phyloP scores from a whole-genome alignment of 2,797 vertebrate genomes.

The Toxotes lorentzi region DNA sequence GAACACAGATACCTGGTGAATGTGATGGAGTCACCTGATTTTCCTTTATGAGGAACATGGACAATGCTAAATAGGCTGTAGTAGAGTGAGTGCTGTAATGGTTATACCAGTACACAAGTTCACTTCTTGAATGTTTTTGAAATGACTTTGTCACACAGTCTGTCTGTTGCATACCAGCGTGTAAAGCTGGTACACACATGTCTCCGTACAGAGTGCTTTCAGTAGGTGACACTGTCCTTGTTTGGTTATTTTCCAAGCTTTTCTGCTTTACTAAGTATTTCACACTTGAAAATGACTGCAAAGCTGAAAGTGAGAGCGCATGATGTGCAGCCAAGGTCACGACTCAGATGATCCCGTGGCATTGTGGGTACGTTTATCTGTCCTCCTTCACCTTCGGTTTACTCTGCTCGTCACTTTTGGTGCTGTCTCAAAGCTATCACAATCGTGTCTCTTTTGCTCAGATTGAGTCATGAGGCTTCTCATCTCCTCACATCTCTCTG shows the following conservation, averaged over 20 bases:
- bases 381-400: constrained; percentile 31
- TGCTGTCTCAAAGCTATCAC: constrained; percentile 34
- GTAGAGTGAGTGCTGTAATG: neutral
- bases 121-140: too few species aligned
- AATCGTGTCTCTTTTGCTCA: constrained; percentile 53
- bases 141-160: neutral
- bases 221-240: constrained; percentile 37
- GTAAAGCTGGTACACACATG: neutral
- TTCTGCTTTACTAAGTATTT: constrained; percentile 31
- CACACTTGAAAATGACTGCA: constrained; percentile 36
- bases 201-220: neutral
- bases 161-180: neutral
- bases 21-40: neutral
- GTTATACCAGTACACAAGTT: neutral
- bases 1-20: neutral
- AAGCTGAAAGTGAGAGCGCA: constrained; percentile 15
- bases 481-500: constrained; percentile 55
- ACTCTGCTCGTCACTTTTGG: constrained; percentile 21
- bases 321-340: constrained; percentile 24
- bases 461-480: constrained; percentile 61
- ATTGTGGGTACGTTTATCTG: constrained; percentile 7
- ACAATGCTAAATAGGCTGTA: neutral
- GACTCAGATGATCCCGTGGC: neutral
- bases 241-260: constrained; percentile 37
- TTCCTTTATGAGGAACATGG: neutral